Base-by-base conservation (phyloP, 1,140 invertebrate genomes). In the Carposina sasakii region DNA sequence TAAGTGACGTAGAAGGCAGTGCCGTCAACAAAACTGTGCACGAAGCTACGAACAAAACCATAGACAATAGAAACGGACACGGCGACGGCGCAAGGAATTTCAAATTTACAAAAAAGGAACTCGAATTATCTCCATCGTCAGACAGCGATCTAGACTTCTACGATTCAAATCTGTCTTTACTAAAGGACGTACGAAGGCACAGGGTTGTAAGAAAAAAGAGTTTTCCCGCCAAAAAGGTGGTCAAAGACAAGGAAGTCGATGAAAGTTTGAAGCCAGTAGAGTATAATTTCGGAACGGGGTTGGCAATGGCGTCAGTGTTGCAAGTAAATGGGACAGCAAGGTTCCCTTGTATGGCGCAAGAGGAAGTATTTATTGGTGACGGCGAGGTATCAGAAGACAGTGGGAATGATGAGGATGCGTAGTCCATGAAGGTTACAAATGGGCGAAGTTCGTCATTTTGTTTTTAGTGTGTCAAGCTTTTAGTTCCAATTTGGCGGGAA, bases 301-400 rank as follows among this genome's bases (percentile, higher is more conserved):
- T 86, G 67, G 79, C 84, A 15, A 83, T 86, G 71, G 84, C 84
- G 0, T 85, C 82, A 0, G 64, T 86, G 17, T 57, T 86, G 21
- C 78, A 82, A 45, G 53, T 73, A 17, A 73, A 75, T 39, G 67
- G 31, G 24, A 57, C 56, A 22, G 57, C 59, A 0, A 63, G 58
- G 43, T 52, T 71, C n/a, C 60, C 59, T 2, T 63, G 50, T 52
- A 65, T 76, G 65, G 52, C 48, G 1, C 55, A 66, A 13, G 79
- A 83, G 34, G 79, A 83, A 15, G 63, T 78, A 0, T 83, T 81
- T 52, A 67, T 75, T 16, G 79, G 79, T 0, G 67, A 79, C 30
- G 79, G 79, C 0, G 74, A 83, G 22, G 76, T 83, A 1, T 81
- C 76, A 0, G 59, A 57, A 28, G 79, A 83, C 23, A 83, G 76